These are phyloP conservation scores for Eristalis pertinax DNA, from an alignment of 2,888 invertebrate genomes.

Conservation along the genomic window DNA sequence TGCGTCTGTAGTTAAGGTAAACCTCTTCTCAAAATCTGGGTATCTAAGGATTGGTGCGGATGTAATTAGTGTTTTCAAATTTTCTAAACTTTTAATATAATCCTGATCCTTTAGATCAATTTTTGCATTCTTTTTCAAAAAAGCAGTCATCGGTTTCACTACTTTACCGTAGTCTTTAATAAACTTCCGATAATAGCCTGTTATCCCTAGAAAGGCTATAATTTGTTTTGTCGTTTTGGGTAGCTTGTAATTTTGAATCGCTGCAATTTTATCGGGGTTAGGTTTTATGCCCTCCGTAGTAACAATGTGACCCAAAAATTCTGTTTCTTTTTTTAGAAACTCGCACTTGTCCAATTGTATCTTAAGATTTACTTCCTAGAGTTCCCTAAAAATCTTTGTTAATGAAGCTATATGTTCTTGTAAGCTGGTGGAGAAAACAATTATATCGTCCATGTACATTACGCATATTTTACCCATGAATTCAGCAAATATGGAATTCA, in stretches of 20 bases:
- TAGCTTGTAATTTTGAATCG: background rate
- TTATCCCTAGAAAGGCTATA: conserved; percentile 8
- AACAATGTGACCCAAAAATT: conserved; percentile 73
- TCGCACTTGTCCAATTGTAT: conserved; percentile 57
- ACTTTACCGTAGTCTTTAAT: conserved; percentile 15
- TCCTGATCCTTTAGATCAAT: background rate
- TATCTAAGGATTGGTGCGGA: conserved; percentile 26
- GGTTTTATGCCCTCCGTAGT: conserved; percentile 70
- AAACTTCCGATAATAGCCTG: conserved; percentile 14
- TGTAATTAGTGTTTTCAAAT: conserved; percentile 11
- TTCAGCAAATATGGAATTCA: background rate
- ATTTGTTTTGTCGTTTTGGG: conserved; percentile 12
- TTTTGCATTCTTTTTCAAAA: conserved; percentile 18
- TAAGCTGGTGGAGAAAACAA: background rate
- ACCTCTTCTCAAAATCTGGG: conserved; percentile 29
- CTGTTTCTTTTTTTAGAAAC: conserved; percentile 42
- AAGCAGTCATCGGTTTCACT: conserved; percentile 24
- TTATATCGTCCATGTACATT: background rate
- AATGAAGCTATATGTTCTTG: background rate
- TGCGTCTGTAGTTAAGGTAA: conserved; percentile 46
- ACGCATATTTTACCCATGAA: conserved; percentile 1
- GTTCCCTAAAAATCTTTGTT: background rate
- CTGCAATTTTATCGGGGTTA: background rate
- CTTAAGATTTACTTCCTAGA: conserved; percentile 53
- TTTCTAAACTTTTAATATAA: no score